Base-by-base conservation (phyloP, 2,797 vertebrate species). In the Rhynchonycteris naso region DNA sequence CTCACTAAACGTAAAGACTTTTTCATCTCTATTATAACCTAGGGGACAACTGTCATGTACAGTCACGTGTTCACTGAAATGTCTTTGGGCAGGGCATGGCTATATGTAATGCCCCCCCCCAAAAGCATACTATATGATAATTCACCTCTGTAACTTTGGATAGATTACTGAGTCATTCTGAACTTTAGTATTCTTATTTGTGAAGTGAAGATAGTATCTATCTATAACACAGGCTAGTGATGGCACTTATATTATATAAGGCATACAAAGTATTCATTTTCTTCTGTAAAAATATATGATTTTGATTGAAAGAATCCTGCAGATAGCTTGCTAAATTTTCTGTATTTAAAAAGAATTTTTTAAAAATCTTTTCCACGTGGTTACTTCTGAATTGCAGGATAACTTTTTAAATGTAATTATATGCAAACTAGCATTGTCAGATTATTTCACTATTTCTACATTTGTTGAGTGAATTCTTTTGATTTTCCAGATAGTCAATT, bases 251-350 rank as follows among this genome's bases (percentile, higher is more conserved):
- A 30, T 65, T 79, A 50, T 65, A 12, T 65, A 58, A 24, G 28
- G 38, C 22, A 66, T 74, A 38, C 33, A 74, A 80, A 80, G 26
- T 83, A 26, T 66, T 88, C 63, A 86, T 72, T 94, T 90, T 79
- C 74, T 85, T 78, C 38, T 74, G 74, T 56, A 74, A 94, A 78
- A 80, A 58, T 22, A 47, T 65, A 79, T 33, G 12, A 5, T n/a
- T 47, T 72, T 78, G 33, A 24, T 47, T 13, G 19, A 65, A 84
- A 78, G 54, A 47, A 63, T 71, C 59, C 74, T 85, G 65, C 68
- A 79, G 65, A 69, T 8, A 15, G 66, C 35, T 71, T 80, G 72
- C 75, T 56, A 61, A 72, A 43, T 43, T 33, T 80, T 87, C 50
- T 68, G 43, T 28, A 38, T 50, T 0, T 58, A 19, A 26, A 80